Evolutionary conservation across 2,888 invertebrate species (phyloP), one percentile per base, ranked within the genome.

Genomic region (Caenorhabditis sp.): DNA sequence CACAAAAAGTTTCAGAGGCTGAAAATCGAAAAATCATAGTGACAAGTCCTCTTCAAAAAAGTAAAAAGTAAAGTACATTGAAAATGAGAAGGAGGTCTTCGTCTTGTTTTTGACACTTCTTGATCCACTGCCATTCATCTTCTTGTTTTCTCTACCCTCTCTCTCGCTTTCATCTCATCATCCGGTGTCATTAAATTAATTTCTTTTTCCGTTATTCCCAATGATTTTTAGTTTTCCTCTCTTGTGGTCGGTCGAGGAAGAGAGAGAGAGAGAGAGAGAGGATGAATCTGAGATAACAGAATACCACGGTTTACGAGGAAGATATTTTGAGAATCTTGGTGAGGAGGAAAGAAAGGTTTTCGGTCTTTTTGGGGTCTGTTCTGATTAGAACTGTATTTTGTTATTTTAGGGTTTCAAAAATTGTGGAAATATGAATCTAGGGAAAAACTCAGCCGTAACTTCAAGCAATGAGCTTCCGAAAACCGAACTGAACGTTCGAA

Each of bases 31-130:
- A 44, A 14, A 44, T 44, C 44, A 44, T 44, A 35, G 16, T 14
- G 44, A 44, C 44, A 16, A 28, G 19, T 66, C n/a, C 14, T 44
- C 14, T 8, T 38, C 16, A 54, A 26, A 69, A 56, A 44, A 70
- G 8, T 12, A 19, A 24, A 73, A 73, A 73, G 44, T 66, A 35
- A 26, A 54, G 54, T 22, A 10, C 38, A 38, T 38, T 49, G 10
- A 59, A 61, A 58, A 61, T 24, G 72, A 47, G 59, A 8, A 22
- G 22, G 49, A 61, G 73, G 51, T 38, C 38, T 38, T 44, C 63
- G 56, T 74, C 56, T 61, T 73, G 64, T 75, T 74, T 75, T 75
- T 75, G 74, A 75, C 74, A 66, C 74, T 38, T 73, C 59, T 41
- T 24, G 38, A 26, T 66, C 44, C 63, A 61, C 59, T 58, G 70